Base-by-base conservation (phyloP, 53 echinoderm and acorn worm genomes). In the Stichopus horrens region DNA sequence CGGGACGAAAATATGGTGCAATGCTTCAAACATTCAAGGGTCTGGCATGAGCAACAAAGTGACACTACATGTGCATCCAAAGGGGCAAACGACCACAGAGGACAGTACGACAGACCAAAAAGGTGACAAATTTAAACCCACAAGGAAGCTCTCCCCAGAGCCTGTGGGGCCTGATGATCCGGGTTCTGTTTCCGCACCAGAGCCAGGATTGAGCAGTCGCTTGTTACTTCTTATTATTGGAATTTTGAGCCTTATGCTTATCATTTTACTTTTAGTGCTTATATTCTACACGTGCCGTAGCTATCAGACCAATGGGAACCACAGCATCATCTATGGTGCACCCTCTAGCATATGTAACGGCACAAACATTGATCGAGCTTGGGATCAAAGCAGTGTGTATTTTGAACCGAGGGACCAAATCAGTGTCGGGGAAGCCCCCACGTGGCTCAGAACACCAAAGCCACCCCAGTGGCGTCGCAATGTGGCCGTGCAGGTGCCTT, bases 301-400 rank as follows among this genome's bases (percentile, higher is more conserved):
- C 80, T 93, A 91, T 21, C 94, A 94, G 58, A 86, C 93, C 11
- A 94, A 94, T 58, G 90, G 92, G 7, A 91, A 92, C 63, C 93
- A 94, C 21, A 89, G 90, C 83, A 92, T 92, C 10, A 93, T 96
- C 86, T 96, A 96, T 86, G 96, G 96, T 37, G 90, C 91, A 53
- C 91, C 93, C 16, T 90, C 89, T 22, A 91, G 91, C 54, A 89
- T 91, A 5, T 91, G 83, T 84, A 94, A 96, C 85, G 93, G 93
- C 63, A 91, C 95, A 37, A 86, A 80, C 53, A 91, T 90, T 60
- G 57, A 91, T 75, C 90, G 91, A 75, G 90, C 88, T 67, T 95
- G 95, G 95, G 96, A 96, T 81, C 96, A 96, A 79, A 92, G 90
- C 22, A 96, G 96, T 89, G 93, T 96, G 74, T 96, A 96, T 83